Base-by-base conservation (phyloP, 2,888 invertebrate species). In the Stictocephala bisonia region DNA sequence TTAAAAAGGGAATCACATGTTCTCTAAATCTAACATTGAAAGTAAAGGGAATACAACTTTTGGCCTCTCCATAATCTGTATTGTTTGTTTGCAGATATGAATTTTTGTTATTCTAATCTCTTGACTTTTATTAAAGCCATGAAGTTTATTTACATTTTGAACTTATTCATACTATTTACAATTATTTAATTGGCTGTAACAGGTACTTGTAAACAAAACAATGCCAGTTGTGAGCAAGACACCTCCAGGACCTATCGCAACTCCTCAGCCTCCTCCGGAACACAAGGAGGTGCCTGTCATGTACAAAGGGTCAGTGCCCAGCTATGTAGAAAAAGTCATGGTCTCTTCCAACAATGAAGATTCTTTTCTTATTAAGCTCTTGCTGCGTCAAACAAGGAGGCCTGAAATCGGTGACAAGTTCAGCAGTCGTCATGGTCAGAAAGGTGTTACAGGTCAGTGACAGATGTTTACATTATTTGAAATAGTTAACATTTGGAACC, bases 341-440 rank as follows among this genome's bases (percentile, higher is more conserved):
- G 91, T 99, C 1, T 93, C 97, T 0, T 94, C 94, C 0, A 97
- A 97, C 82, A 91, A 93, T 3, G 97, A 99, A 79, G 97, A 98
- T 80, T 91, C 94, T 1, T 94, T 93, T 80, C 87, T 99, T 0
- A 94, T 99, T 69, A 99, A 99, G 86, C 88, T 99, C 69, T 85
- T 97, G 41, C 84, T 98, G 68, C 86, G 99, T 48, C 99, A 99
- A 87, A 98, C 98, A 0, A 86, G 98, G 60, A 86, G 96, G 41
- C 99, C 99, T 0, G 97, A 98, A 86, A 93, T 98, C 68, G 99
- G 99, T 0, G 99, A 99, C 83, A 99, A 99, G 84, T 99, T 99
- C 83, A 98, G 98, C 85, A 97, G 97, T 77, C 88, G 99, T 18
- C 99, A 99, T 82, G 99, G 99, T 13, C 99, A 99, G 83, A 99